phyloP scores from a whole-genome alignment of 2,113 vertebrate species.

The Coturnix japonica region DNA sequence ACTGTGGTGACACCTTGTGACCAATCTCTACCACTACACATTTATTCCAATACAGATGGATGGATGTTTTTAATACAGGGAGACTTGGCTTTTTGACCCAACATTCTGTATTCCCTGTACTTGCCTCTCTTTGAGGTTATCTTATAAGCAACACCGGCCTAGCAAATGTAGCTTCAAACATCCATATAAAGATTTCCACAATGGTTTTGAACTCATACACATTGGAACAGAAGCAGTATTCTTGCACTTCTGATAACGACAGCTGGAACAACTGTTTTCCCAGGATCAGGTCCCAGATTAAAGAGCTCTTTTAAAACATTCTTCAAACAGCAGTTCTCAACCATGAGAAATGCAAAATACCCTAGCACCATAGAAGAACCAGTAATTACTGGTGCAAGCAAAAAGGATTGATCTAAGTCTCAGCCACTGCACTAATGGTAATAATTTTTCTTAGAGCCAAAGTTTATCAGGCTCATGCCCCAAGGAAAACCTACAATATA shows the following conservation, averaged over 20 bases:
- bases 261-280: neutral
- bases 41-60: neutral
- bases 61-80: neutral
- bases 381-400: neutral
- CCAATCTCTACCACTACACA: constrained; percentile 39
- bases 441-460: neutral
- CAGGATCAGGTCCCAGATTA: neutral
- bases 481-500: neutral
- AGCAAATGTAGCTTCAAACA: neutral
- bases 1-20: constrained; percentile 71
- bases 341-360: neutral
- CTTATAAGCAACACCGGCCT: neutral
- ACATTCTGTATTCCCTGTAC: neutral
- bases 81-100: neutral
- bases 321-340: neutral
- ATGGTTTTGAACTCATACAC: neutral
- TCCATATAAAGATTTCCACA: neutral
- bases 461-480: neutral
- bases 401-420: neutral
- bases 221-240: neutral
- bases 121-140: neutral
- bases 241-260: fast-evolving
- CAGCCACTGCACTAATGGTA: neutral
- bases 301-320: neutral
- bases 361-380: neutral